A percentile compares a stretch with the other conserved stretches of the same genome.
These are phyloP conservation scores for Acanthurus lineatus DNA, from an alignment of 2,797 vertebrate genomes.

Conservation along the genomic window DNA sequence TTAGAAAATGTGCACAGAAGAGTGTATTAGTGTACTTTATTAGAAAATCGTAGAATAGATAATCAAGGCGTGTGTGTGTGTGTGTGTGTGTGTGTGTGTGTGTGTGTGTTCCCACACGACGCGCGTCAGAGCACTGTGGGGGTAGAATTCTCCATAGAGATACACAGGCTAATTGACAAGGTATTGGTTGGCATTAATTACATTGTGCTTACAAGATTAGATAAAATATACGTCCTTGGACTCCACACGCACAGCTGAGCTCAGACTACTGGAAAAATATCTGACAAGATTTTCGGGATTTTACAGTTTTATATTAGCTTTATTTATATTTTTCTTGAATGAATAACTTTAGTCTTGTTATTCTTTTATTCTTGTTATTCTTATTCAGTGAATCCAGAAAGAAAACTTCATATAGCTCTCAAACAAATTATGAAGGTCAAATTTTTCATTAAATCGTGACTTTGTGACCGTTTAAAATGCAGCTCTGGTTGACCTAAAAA, in stretches of 20 bases:
- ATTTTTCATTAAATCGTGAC: background rate
- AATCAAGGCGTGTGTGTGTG: background rate
- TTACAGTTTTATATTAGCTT: constrained; percentile 16
- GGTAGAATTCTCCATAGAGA: constrained; percentile 79
- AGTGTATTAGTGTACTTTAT: constrained; percentile 5
- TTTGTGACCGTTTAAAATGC: background rate
- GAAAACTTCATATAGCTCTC: background rate
- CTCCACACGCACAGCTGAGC: constrained; percentile 71
- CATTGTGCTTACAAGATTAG: constrained; percentile 82
- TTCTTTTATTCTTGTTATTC: too few relatives aligned
- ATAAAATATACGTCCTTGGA: constrained; percentile 51
- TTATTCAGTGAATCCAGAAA: background rate
- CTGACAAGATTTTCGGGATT: background rate
- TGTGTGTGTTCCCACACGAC: constrained; percentile 38
- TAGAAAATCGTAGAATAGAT: constrained; percentile 22
- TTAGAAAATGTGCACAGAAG: background rate
- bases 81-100: constrained; percentile 39
- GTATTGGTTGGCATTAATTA: constrained; percentile 85
- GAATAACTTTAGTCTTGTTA: constrained; percentile 12
- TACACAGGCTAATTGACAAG: constrained; percentile 83
- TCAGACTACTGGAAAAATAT: constrained; percentile 21
- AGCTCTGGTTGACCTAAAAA: background rate
- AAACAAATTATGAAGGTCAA: background rate
- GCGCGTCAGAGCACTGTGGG: constrained; percentile 71
- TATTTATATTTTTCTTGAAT: background rate